Base-by-base conservation (phyloP, 2,113 vertebrate species). In the Pardalotus punctatus region DNA sequence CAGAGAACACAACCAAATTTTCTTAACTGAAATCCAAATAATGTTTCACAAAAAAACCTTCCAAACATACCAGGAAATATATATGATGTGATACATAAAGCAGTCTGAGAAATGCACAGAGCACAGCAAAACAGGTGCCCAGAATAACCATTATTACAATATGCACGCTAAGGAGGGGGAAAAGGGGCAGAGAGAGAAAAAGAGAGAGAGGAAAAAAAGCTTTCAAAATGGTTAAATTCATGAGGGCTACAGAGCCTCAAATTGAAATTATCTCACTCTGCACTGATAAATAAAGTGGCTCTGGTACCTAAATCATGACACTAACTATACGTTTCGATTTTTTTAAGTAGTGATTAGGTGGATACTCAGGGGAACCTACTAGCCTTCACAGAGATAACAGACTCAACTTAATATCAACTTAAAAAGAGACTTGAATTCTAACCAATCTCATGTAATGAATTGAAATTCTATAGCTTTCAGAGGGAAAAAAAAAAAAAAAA, bases 321-420 rank as follows among this genome's bases (percentile, higher is more conserved):
- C 98, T 98, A 98, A 98, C 98, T 98, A 98, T 98, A 98, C 96
- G 66, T 98, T 98, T 98, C 97, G 98, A 98, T 98, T 98, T 98
- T 98, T 98, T 98, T 97, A 98, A 98, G 98, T 98, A 98, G 98
- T 98, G 98, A 98, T 99, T 99, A 98, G 98, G 98, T 98, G 97
- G 97, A 97, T 98, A 98, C 98, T 98, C 98, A 97, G 96, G 98
- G 98, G 98, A 98, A 98, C 97, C 97, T 97, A 98, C 97, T 96
- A 98, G 98, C 97, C 97, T 98, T 98, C 90, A 86, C 98, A 98
- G 97, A 99, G 98, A 98, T 98, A 98, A 99, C 98, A 98, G 98
- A 99, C 98, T 98, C 98, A 98, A 98, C 98, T 98, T 98, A 98
- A 98, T 98, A 98, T 98, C 98, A 99, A 98, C 98, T 98, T 99